Base-by-base conservation (phyloP, 1,140 invertebrate species). In the Pseudomyrmex concolor region DNA sequence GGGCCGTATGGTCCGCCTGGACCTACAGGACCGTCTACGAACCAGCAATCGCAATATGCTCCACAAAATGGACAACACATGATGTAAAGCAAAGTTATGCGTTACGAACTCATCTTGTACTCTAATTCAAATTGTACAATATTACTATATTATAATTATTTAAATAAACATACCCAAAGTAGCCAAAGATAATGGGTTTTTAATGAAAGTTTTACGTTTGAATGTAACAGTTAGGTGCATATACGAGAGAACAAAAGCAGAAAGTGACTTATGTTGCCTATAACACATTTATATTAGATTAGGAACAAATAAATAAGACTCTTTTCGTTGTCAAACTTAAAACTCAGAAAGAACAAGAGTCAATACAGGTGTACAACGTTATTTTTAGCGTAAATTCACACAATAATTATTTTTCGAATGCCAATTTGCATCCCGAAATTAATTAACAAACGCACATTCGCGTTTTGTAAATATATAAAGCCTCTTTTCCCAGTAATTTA, bases 91-190 rank as follows among this genome's bases (percentile, higher is more conserved):
- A 66, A 88, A 85, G 48, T 15, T 86, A 63, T 63, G 19, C 55
- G 78, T 88, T 89, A 82, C 51, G 63, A 86, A 89, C 60, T 89
- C 82, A 90, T 62, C 85, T 70, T 91, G 81, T 90, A 91, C 85
- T 89, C 83, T 90, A 87, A 90, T 71, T 90, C 84, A 88, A 89
- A 72, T 68, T 92, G 90, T 91, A 91, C 81, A 89, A 90, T 91
- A 91, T 90, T 89, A 89, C 86, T 88, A 90, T 90, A 87, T 91
- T 90, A 89, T 88, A 87, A 90, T 89, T 91, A 92, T 92, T 91
- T 89, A 91, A 91, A 91, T 87, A 91, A 90, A 89, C 78, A 90
- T 84, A 89, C 81, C 87, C 86, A 67, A 86, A 88, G 88, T 91
- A 92, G 90, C 89, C 90, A 91, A 92, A 91, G 88, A 91, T 83